phyloP scores from a whole-genome alignment of 2,888 invertebrate species.

The Drosophila greeni region DNA sequence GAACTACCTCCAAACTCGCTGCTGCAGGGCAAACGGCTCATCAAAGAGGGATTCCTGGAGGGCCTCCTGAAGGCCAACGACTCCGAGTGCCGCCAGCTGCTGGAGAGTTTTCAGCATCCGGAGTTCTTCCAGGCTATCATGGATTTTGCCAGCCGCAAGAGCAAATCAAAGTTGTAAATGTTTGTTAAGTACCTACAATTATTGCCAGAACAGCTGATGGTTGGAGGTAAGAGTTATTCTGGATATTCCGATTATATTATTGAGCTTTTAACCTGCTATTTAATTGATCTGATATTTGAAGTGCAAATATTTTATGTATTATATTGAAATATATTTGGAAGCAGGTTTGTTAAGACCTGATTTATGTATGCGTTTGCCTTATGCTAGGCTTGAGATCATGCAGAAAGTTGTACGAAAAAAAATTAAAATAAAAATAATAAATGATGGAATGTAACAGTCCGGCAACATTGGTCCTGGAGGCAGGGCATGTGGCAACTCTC shows the following conservation, averaged over 20 bases:
- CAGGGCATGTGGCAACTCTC: neutral
- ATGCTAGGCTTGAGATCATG: neutral
- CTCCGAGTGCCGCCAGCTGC: slow-evolving; percentile 84
- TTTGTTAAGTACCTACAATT: neutral
- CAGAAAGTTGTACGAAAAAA: neutral
- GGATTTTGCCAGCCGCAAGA: slow-evolving; percentile 65
- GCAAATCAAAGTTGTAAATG: slow-evolving; percentile 72
- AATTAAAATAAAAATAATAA: neutral
- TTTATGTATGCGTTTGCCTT: neutral
- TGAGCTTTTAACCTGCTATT: neutral
- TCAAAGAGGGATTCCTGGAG: slow-evolving; percentile 82
- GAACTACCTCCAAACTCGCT: slow-evolving; percentile 82
- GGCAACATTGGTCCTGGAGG: neutral
- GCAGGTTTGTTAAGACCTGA: neutral
- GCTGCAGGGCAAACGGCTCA: slow-evolving; percentile 84
- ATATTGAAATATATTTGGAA: neutral
- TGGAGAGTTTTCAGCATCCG: slow-evolving; percentile 83
- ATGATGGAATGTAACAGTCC: neutral
- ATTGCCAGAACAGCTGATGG: neutral
- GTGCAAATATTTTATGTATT: neutral
- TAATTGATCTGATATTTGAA: neutral
- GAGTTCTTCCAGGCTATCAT: slow-evolving; percentile 82
- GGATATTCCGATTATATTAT: neutral
- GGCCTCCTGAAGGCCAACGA: slow-evolving; percentile 84
- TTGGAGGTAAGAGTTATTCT: too few species aligned